Evolutionary conservation across 1,140 invertebrate genomes (phyloP).

Genomic region (Mya arenaria): DNA sequence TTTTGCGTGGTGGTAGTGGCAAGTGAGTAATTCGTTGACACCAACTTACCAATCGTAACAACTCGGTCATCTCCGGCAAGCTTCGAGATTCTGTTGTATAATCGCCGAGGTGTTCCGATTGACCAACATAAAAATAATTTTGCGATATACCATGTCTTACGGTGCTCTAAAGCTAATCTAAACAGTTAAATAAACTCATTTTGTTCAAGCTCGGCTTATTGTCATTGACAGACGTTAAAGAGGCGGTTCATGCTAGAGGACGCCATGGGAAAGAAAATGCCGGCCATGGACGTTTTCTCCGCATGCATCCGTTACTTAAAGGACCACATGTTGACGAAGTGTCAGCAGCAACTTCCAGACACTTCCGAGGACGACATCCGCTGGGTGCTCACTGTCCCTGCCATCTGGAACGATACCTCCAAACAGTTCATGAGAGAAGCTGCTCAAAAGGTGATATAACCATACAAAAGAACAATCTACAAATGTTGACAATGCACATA

Average conservation of each 20-base stretch:
- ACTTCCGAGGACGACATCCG: constrained; percentile 4
- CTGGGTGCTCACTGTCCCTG: constrained; percentile 56
- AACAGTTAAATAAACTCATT: not conserved
- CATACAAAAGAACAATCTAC: not conserved
- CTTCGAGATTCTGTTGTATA: not conserved
- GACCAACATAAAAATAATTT: not conserved
- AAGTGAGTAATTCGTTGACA: not conserved
- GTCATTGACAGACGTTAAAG: not conserved
- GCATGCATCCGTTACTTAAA: constrained; percentile 45
- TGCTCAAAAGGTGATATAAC: constrained; percentile 3
- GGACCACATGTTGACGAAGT: constrained; percentile 29
- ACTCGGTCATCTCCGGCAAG: not conserved
- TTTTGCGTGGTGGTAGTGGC: not conserved
- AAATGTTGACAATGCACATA: not conserved
- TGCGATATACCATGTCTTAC: not conserved
- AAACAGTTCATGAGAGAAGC: constrained; percentile 58
- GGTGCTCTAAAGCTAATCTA: not conserved
- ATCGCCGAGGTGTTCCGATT: not conserved
- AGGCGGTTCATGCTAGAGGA: constrained; percentile 47
- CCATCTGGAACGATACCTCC: constrained; percentile 53
- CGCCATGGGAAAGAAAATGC: constrained; percentile 49
- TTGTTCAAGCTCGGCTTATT: not conserved
- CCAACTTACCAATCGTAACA: not conserved
- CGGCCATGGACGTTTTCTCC: constrained; percentile 57
- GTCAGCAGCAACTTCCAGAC: constrained; percentile 1